Evolutionary conservation across 2,113 vertebrate species (phyloP).

Genomic region (Dasyprocta punctata): DNA sequence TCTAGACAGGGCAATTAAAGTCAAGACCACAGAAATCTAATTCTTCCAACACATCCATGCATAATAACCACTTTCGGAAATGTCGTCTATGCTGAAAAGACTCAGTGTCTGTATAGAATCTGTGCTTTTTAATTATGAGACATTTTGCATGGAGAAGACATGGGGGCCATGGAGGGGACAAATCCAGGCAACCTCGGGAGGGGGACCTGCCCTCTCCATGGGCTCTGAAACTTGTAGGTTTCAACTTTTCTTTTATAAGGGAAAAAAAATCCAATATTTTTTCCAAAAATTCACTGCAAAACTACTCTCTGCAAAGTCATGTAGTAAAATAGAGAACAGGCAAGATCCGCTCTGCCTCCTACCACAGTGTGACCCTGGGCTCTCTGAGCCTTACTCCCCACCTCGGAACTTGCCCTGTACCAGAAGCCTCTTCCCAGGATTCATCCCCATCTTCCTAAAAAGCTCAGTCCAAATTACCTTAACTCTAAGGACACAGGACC

Average conservation of each 20-base stretch:
- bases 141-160: slow-evolving; percentile 54
- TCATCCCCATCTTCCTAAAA: neutral
- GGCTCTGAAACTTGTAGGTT: neutral
- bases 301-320: neutral
- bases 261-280: neutral
- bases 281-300: slow-evolving; percentile 7
- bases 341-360: neutral
- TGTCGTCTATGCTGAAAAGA: slow-evolving; percentile 70
- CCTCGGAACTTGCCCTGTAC: neutral
- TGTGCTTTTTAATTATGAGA: slow-evolving; percentile 75
- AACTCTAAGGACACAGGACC: neutral
- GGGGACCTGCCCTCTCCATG: neutral
- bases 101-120: slow-evolving; percentile 78
- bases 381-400: neutral
- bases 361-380: neutral
- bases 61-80: slow-evolving; percentile 76
- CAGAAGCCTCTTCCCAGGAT: neutral
- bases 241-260: neutral
- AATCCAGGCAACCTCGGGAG: neutral
- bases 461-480: neutral
- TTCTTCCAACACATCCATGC: slow-evolving; percentile 74
- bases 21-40: slow-evolving; percentile 80
- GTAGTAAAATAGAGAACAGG: neutral
- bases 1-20: slow-evolving; percentile 81
- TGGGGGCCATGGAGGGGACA: neutral